phyloP scores from a whole-genome alignment of 2,888 invertebrate species.

The Drosophila ustulata region DNA sequence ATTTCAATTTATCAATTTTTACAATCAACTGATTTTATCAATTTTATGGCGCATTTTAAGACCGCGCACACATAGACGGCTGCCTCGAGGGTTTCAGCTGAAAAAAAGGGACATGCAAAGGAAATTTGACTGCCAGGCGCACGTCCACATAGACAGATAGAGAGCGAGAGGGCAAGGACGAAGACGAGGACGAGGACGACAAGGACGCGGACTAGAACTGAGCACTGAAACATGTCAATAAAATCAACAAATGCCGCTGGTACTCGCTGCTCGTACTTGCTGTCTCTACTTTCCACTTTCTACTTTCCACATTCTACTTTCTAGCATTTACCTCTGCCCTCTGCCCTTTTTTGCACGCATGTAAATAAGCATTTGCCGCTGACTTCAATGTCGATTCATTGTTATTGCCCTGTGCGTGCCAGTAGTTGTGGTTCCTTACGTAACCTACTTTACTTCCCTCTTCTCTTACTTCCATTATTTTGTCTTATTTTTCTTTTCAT shows the following conservation, averaged over 20 bases:
- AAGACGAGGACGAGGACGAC: not conserved
- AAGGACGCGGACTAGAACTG: conserved; percentile 24
- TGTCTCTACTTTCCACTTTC: not conserved
- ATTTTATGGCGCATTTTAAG: conserved; percentile 79
- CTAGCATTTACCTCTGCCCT: not conserved
- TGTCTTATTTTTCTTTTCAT: not conserved
- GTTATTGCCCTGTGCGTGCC: conserved; percentile 59
- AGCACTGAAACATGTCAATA: conserved; percentile 69
- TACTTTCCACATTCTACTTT: not conserved
- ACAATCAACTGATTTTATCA: conserved; percentile 80
- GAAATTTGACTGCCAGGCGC: conserved; percentile 69
- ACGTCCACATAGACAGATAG: conserved; percentile 30
- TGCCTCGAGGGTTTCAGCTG: not conserved
- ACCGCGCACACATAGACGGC: conserved; percentile 39
- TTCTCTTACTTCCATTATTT: not conserved
- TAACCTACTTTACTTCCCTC: conserved; percentile 23
- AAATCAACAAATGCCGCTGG: conserved; percentile 75
- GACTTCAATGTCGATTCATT: conserved; percentile 49
- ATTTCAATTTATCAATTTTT: conserved; percentile 80
- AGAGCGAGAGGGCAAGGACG: not conserved
- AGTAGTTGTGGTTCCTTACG: conserved; percentile 28
- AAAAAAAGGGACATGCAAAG: conserved; percentile 46
- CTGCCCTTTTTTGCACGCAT: conserved; percentile 39
- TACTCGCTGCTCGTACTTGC: conserved; percentile 26
- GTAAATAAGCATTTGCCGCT: conserved; percentile 63